Percentiles rank a stretch among this genome's conserved stretches.
phyloP scores from a whole-genome alignment of 2,888 invertebrate genomes.

The Agriopis marginaria region DNA sequence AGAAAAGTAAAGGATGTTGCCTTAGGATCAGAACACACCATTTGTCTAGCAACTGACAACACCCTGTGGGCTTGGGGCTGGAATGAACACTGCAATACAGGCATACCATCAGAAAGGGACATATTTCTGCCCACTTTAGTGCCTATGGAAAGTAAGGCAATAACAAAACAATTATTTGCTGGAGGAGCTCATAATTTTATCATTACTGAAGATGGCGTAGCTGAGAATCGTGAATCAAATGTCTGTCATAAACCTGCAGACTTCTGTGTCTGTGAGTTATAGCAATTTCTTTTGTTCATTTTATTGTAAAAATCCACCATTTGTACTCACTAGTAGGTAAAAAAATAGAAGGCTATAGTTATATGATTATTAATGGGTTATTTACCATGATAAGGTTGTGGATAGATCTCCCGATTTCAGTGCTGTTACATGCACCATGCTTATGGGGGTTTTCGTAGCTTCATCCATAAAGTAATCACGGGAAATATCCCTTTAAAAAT shows the following conservation, averaged over 20 bases:
- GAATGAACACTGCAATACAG: conserved; percentile 96
- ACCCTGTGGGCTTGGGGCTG: conserved; percentile 93
- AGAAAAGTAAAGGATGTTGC: conserved; percentile 85
- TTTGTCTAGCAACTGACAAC: conserved; percentile 89
- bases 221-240: conserved; percentile 20
- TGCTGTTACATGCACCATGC: too few species aligned
- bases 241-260: neutral
- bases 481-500: too few species aligned
- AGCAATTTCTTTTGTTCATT: neutral
- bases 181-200: conserved; percentile 82
- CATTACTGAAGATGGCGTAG: conserved; percentile 53
- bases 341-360: too few species aligned
- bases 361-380: too few species aligned
- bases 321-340: neutral
- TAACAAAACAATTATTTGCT: conserved; percentile 69
- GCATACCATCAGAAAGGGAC: conserved; percentile 75
- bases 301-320: neutral
- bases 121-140: conserved; percentile 69
- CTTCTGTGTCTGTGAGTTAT: neutral
- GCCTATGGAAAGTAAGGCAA: conserved; percentile 53
- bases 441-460: too few species aligned
- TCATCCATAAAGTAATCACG: too few species aligned
- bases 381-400: too few species aligned
- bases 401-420: too few species aligned
- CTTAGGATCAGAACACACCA: conserved; percentile 93